Percentiles rank a stretch among this genome's conserved stretches.
Evolutionary conservation across 2,888 invertebrate species (phyloP).

Genomic region (Hirtodrosophila histrioides): DNA sequence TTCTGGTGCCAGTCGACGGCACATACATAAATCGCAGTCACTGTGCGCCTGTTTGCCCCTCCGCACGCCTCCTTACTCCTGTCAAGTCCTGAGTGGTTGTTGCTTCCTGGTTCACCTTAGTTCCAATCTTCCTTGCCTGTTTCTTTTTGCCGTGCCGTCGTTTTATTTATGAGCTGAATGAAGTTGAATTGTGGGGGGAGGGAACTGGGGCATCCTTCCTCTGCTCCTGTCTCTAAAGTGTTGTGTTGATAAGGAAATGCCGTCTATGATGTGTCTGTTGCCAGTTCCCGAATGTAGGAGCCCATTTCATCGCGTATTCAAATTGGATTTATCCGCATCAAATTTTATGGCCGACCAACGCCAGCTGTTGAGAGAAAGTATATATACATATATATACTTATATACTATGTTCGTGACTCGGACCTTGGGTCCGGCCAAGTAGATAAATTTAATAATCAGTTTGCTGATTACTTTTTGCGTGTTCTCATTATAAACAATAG

Average conservation of each 20-base stretch:
- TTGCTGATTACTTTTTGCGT: constrained; percentile 42
- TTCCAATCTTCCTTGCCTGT: constrained; percentile 31
- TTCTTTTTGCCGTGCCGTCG: not conserved
- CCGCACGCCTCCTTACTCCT: not conserved
- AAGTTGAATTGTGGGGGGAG: not conserved
- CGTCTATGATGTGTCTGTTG: constrained; percentile 43
- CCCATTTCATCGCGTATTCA: constrained; percentile 71
- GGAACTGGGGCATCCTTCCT: not conserved
- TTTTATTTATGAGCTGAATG: constrained; percentile 44
- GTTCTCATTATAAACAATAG: constrained; percentile 13
- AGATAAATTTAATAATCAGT: constrained; percentile 35
- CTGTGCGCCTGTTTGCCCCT: constrained; percentile 3
- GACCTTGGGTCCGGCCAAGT: constrained; percentile 15
- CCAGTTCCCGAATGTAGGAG: constrained; percentile 12
- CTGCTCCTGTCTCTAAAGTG: constrained; percentile 27
- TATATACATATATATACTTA: not conserved
- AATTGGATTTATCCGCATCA: constrained; percentile 70
- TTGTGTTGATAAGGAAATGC: constrained; percentile 43
- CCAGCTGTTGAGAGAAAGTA: constrained; percentile 27
- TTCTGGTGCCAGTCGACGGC: constrained; percentile 58
- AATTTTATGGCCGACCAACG: constrained; percentile 41
- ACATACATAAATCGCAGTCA: constrained; percentile 59
- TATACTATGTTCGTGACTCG: constrained; percentile 1
- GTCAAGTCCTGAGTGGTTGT: constrained; percentile 31
- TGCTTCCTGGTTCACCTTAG: constrained; percentile 51